These are phyloP conservation scores for Vidua macroura DNA, from an alignment of 2,113 vertebrate genomes.

Conservation along the genomic window DNA sequence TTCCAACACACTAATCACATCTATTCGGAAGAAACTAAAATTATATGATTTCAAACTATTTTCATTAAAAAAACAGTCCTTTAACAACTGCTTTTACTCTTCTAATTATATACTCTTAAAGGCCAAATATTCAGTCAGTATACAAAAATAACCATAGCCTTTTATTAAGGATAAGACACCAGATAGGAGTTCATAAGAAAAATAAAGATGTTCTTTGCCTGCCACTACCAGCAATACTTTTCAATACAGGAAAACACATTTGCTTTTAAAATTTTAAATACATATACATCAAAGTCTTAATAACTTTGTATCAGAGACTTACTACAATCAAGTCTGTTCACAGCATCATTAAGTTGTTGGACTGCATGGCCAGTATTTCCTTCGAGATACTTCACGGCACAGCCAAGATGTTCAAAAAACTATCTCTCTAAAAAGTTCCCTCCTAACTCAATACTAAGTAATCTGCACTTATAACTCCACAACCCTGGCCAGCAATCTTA, in stretches of 20 bases:
- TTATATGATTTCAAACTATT: constrained; percentile 49
- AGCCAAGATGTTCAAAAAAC: not conserved
- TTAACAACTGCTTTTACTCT: constrained; percentile 51
- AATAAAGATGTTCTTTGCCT: constrained; percentile 10
- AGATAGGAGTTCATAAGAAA: not conserved
- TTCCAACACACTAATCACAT: constrained; percentile 53
- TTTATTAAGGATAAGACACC: constrained; percentile 38
- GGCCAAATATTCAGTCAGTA: constrained; percentile 39
- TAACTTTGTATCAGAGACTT: not conserved
- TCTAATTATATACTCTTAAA: constrained; percentile 50
- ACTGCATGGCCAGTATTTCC: not conserved
- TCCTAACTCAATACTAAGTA: not conserved
- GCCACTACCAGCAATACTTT: not conserved
- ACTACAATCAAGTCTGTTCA: not conserved
- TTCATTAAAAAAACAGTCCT: constrained; percentile 48
- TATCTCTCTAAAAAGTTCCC: not conserved
- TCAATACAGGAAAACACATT: not conserved
- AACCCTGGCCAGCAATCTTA: not conserved
- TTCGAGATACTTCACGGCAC: not conserved
- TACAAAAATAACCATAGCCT: constrained; percentile 40
- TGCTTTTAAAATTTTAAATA: not conserved
- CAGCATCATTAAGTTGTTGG: not conserved
- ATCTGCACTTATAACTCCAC: not conserved
- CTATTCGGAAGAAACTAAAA: constrained; percentile 40
- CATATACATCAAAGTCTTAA: not conserved